A percentile compares a stretch with the other conserved stretches of the same genome.
phyloP scores from a whole-genome alignment of 2,113 vertebrate species.

The Sturnira hondurensis region DNA sequence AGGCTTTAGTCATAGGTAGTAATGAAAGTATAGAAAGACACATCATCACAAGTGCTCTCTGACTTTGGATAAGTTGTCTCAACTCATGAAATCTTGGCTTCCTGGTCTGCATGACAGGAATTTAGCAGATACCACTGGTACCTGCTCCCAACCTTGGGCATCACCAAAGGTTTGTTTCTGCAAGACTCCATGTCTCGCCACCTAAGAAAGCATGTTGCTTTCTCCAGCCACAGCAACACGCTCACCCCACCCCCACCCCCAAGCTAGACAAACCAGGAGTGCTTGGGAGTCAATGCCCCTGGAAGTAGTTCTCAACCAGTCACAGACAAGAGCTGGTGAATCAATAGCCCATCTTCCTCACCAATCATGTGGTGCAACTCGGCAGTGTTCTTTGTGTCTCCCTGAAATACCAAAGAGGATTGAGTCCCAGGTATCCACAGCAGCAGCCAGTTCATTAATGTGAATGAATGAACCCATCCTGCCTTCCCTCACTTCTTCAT shows the following conservation, averaged over 20 bases:
- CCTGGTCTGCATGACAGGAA: background rate
- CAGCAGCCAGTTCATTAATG: background rate
- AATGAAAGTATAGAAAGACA: background rate
- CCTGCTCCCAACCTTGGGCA: rapidly evolving
- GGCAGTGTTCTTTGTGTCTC: too few species aligned
- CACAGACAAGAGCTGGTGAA: background rate
- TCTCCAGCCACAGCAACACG: background rate
- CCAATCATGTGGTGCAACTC: rapidly evolving
- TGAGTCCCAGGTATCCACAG: background rate
- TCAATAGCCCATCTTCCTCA: background rate
- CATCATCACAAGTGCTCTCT: background rate
- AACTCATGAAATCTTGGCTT: background rate
- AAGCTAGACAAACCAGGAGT: background rate
- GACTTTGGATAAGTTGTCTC: background rate
- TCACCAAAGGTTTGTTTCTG: background rate
- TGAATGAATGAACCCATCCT: background rate
- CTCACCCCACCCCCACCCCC: rapidly evolving
- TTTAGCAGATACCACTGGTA: background rate
- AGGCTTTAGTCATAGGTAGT: background rate
- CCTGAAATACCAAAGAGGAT: too few species aligned
- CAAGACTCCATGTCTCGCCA: background rate
- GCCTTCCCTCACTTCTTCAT: background rate
- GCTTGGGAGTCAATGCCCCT: background rate
- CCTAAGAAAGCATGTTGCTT: background rate
- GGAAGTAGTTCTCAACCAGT: background rate